These are phyloP conservation scores for Bothrops alternatus DNA, from an alignment of 2,797 vertebrate genomes.

Conservation along the genomic window DNA sequence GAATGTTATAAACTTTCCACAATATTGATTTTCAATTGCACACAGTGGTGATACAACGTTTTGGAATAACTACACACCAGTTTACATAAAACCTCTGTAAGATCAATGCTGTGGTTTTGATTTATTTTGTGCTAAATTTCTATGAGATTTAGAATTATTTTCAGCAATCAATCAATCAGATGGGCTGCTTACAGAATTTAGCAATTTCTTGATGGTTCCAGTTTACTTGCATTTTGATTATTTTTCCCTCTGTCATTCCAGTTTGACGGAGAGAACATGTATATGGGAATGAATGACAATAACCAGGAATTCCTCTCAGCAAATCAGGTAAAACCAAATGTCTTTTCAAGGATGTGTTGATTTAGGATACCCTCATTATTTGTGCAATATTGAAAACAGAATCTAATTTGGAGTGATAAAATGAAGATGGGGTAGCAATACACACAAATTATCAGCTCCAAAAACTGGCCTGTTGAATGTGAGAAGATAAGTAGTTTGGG, in stretches of 20 bases:
- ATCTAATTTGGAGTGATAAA: background rate
- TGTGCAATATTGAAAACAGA: background rate
- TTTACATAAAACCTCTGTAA: background rate
- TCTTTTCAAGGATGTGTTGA: accelerated
- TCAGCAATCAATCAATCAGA: background rate
- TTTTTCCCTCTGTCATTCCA: slow-evolving; percentile 71
- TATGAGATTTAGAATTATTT: background rate
- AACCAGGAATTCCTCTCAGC: slow-evolving; percentile 93
- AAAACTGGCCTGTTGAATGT: background rate
- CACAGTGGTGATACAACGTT: background rate
- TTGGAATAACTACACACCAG: background rate
- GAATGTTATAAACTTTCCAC: background rate
- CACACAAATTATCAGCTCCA: background rate
- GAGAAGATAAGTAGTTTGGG: background rate
- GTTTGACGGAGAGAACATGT: slow-evolving; percentile 98
- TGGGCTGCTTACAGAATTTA: background rate
- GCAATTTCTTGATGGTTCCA: background rate
- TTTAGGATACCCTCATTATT: background rate
- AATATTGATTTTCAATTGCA: background rate
- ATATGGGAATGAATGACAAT: slow-evolving; percentile 98
- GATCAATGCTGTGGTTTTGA: background rate
- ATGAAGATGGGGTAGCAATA: background rate
- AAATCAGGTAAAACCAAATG: slow-evolving; percentile 83
- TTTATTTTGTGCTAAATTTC: background rate
- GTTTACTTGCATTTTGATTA: slow-evolving; percentile 31